These are phyloP conservation scores for Cheilosia impressa DNA, from an alignment of 2,888 invertebrate genomes.

Conservation along the genomic window DNA sequence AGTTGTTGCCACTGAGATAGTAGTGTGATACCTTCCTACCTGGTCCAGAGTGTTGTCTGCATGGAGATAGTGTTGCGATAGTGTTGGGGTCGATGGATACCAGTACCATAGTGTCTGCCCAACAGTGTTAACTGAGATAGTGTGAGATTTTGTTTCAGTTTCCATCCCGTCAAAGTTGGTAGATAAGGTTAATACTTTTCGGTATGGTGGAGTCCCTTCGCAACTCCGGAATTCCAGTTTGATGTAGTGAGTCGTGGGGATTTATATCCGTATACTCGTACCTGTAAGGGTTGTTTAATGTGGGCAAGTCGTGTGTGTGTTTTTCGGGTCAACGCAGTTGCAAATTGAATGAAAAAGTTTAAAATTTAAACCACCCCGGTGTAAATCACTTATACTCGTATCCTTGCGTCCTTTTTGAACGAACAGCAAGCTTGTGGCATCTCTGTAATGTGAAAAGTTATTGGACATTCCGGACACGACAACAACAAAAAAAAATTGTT, in stretches of 20 bases:
- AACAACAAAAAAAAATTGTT: background rate
- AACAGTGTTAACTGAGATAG: constrained; percentile 23
- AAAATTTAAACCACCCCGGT: constrained; percentile 30
- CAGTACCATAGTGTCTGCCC: constrained; percentile 7
- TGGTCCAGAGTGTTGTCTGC: constrained; percentile 26
- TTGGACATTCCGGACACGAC: constrained; percentile 16
- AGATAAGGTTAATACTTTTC: constrained; percentile 42
- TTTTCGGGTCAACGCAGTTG: constrained; percentile 33
- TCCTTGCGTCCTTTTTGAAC: constrained; percentile 7
- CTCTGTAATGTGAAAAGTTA: constrained; percentile 47
- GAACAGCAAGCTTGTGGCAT: constrained; percentile 25
- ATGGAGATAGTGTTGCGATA: constrained; percentile 54
- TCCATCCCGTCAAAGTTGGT: constrained; percentile 15
- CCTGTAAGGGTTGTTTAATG: constrained; percentile 12
- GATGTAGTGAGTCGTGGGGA: constrained; percentile 8
- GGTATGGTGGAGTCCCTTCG: constrained; percentile 8
- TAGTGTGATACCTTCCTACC: constrained; percentile 32
- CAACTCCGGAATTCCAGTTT: constrained; percentile 1
- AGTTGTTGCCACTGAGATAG: constrained; percentile 24
- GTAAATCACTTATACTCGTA: constrained; percentile 45
- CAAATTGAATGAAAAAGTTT: constrained; percentile 49
- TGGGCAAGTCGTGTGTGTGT: constrained; percentile 12
- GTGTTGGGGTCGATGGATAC: constrained; percentile 62
- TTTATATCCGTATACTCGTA: background rate
- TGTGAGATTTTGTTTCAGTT: constrained; percentile 50